Conservation (phyloP, 2,888 invertebrate species). For the Cephus spinipes region DNA sequence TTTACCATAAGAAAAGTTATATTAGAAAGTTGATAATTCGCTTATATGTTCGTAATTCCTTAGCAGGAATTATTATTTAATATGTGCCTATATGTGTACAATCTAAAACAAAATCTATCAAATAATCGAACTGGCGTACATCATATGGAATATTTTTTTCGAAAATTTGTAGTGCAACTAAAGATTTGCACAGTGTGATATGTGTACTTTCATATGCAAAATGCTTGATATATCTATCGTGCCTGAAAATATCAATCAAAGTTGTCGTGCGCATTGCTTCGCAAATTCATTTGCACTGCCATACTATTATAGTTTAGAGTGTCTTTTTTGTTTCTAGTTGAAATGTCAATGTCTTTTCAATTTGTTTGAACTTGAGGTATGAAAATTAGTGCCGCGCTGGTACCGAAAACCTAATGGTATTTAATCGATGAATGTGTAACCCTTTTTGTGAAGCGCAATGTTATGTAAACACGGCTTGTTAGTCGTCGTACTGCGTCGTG, state of each 20-base stretch:
- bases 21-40: background rate
- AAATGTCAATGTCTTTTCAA: background rate
- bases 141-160: background rate
- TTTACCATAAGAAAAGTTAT: background rate
- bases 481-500: slow-evolving; percentile 65
- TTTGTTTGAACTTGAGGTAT: background rate
- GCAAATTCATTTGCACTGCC: background rate
- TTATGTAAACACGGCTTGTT: slow-evolving; percentile 60
- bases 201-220: background rate
- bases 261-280: background rate
- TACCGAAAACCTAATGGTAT: background rate
- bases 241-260: background rate
- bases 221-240: background rate
- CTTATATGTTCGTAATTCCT: background rate
- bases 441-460: slow-evolving; percentile 53
- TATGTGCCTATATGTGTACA: background rate
- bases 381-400: background rate
- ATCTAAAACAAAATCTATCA: background rate
- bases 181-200: background rate
- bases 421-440: slow-evolving; percentile 46
- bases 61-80: background rate
- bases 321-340: background rate
- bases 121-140: background rate
- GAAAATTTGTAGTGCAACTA: background rate
- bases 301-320: background rate